Conservation (phyloP, 2,113 vertebrate species). For the Ailuropoda melanoleuca region DNA sequence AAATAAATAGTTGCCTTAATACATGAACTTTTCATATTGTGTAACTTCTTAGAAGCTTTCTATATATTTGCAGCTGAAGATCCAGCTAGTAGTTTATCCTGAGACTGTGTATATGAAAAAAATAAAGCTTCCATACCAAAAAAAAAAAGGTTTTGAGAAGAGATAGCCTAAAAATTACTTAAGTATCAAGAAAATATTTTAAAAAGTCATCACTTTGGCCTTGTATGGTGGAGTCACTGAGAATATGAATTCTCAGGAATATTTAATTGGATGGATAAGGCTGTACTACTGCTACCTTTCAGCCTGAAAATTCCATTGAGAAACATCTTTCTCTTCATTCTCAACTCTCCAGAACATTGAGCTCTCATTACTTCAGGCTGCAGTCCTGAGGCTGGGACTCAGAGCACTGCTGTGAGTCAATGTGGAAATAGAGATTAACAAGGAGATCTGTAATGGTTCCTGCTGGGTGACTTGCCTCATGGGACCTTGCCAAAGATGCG, state of each 20-base stretch:
- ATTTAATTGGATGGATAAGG: not conserved
- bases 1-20: not conserved
- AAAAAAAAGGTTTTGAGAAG: not conserved
- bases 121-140: not conserved
- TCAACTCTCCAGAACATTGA: not conserved
- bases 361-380: not conserved
- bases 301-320: not conserved
- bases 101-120: not conserved
- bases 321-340: not conserved
- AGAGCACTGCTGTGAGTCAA: not conserved
- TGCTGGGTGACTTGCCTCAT: not conserved
- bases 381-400: slow-evolving; percentile 30
- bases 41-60: slow-evolving; percentile 9
- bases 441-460: not conserved
- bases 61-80: not conserved
- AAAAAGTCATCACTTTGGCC: not conserved
- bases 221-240: not conserved
- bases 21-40: not conserved
- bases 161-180: not conserved
- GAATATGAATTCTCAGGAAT: slow-evolving; percentile 3
- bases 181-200: not conserved
- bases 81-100: not conserved
- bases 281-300: not conserved
- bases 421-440: slow-evolving; percentile 1
- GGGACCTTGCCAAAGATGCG: slow-evolving; percentile 83